phyloP scores from a whole-genome alignment of 37 sponge, comb jelly and placozoan genomes.

The Theonella swinhoei region DNA sequence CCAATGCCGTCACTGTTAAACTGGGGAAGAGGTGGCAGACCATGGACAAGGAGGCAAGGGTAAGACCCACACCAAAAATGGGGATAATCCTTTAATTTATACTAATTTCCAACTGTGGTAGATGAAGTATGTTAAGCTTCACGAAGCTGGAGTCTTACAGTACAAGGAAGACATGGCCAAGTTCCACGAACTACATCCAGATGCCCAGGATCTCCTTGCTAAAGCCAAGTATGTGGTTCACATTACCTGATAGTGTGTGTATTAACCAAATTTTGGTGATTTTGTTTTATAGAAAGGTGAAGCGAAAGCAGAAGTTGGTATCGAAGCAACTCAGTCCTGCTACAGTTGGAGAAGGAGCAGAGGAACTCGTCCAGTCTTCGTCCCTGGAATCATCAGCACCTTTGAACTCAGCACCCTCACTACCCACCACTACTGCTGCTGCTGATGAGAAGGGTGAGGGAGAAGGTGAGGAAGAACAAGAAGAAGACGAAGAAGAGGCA shows the following conservation, averaged over 20 bases:
- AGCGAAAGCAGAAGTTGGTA: background rate
- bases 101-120: background rate
- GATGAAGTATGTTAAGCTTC: conserved; percentile 27
- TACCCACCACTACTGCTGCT: background rate
- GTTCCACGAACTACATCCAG: conserved; percentile 58
- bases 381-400: no score
- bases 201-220: conserved; percentile 38
- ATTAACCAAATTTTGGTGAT: no score
- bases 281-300: background rate
- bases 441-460: background rate
- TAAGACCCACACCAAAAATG: background rate
- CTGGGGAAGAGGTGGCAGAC: conserved; percentile 57
- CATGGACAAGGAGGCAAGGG: conserved; percentile 2
- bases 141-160: background rate
- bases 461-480: background rate
- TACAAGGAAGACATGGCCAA: conserved; percentile 44
- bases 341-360: background rate
- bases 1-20: conserved; percentile 29
- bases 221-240: background rate
- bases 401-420: background rate
- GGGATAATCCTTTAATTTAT: no score
- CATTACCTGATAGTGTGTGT: no score
- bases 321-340: background rate
- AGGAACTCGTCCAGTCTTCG: no score
- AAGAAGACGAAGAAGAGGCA: background rate